Percentiles rank a stretch among this genome's conserved stretches.
Evolutionary conservation across 1,140 invertebrate genomes (phyloP).

Genomic region (Charaxes varanes): DNA sequence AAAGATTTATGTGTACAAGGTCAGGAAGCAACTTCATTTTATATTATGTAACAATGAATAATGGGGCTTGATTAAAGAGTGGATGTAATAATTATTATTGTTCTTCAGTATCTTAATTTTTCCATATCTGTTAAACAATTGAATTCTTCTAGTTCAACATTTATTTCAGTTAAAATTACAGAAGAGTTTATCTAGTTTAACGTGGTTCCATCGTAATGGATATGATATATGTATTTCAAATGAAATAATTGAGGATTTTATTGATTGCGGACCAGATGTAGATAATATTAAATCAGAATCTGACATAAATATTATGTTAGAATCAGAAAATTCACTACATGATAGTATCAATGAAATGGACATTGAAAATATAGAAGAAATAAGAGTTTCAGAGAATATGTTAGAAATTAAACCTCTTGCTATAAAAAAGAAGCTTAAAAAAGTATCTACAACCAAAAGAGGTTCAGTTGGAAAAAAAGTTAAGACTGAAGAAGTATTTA

Average conservation of each 20-base stretch:
- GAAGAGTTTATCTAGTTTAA: slow-evolving; percentile 8
- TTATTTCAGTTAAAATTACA: slow-evolving; percentile 4
- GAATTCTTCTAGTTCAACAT: not conserved
- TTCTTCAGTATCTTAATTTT: too few relatives aligned
- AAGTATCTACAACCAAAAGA: too few relatives aligned
- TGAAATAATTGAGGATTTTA: slow-evolving; percentile 25
- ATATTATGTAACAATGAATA: too few relatives aligned
- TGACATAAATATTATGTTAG: slow-evolving; percentile 30
- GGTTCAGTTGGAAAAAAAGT: not conserved
- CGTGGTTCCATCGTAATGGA: not conserved
- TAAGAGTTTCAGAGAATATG: slow-evolving; percentile 4
- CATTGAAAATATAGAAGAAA: not conserved
- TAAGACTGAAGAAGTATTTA: not conserved
- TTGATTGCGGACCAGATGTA: slow-evolving; percentile 31
- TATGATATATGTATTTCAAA: slow-evolving; percentile 5
- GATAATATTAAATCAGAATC: slow-evolving; percentile 29
- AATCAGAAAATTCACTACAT: slow-evolving; percentile 21
- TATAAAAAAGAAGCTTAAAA: not conserved
- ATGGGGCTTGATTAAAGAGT: too few relatives aligned
- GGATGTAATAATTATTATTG: too few relatives aligned
- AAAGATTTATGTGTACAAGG: too few relatives aligned
- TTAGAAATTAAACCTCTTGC: slow-evolving; percentile 6
- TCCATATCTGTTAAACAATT: too few relatives aligned
- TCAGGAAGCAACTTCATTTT: too few relatives aligned
- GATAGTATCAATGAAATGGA: not conserved